Evolutionary conservation across 2,888 invertebrate species (phyloP).

Genomic region (Synanthedon vespiformis): DNA sequence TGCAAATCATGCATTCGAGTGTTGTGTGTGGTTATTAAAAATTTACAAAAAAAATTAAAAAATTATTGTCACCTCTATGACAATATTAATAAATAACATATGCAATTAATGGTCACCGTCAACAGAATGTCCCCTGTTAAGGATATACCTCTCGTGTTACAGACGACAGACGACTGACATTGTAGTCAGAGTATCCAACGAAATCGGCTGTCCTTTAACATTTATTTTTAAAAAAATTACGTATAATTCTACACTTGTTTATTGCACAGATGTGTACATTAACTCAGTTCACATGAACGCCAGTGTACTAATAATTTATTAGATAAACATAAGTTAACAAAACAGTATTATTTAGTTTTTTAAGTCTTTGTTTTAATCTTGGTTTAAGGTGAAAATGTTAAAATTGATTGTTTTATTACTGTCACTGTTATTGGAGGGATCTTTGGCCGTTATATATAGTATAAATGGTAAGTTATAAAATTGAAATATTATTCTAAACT

Average conservation of each 20-base stretch:
- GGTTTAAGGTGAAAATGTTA: conserved; percentile 6
- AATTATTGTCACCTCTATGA: too few relatives aligned
- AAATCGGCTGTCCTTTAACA: not conserved
- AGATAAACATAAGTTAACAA: too few relatives aligned
- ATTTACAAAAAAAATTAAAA: too few relatives aligned
- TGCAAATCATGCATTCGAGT: too few relatives aligned
- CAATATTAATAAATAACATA: not conserved
- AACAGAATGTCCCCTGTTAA: not conserved
- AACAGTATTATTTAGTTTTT: too few relatives aligned
- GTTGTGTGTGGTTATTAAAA: too few relatives aligned
- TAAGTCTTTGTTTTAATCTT: not conserved
- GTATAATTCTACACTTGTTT: too few relatives aligned
- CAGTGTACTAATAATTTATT: too few relatives aligned
- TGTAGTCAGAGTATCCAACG: not conserved
- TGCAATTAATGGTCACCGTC: too few relatives aligned
- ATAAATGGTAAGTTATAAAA: conserved; percentile 24
- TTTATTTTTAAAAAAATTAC: not conserved
- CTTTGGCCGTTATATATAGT: conserved; percentile 18
- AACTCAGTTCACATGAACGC: too few relatives aligned
- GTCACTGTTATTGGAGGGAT: conserved; percentile 3
- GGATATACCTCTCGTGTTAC: not conserved
- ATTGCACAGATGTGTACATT: too few relatives aligned
- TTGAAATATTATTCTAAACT: not conserved
- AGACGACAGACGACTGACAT: not conserved
- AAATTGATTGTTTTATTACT: conserved; percentile 7